Base-by-base conservation (phyloP, 2,797 vertebrate genomes). In the Chloroceryle amazona region DNA sequence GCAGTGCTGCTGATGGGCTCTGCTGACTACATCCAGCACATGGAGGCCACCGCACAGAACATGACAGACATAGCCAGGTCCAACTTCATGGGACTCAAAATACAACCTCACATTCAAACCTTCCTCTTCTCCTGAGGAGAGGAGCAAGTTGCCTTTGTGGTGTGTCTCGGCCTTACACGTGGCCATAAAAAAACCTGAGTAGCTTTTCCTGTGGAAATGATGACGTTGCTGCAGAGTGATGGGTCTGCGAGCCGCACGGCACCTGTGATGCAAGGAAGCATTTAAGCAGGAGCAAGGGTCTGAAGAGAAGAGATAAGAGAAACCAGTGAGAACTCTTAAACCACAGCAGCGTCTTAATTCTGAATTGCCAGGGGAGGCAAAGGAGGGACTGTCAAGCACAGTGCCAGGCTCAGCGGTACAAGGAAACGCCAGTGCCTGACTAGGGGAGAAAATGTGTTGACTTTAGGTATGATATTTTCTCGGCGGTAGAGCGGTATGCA, bases 41-140 rank as follows among this genome's bases (percentile, higher is more conserved):
- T 0, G 0, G 17, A 62, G 39, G 33, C 31, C 78, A 54, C n/a
- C 0, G 0, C 65, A 68, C 13, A 51, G 21, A 52, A n/a, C 0
- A 1, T 7, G 41, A 68, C 0, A 0, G 49, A 65, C 10, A 9
- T 22, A 70, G 55, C 11, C 1, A 54, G 0, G 17, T 11, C 10
- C 22, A 22, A 29, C 22, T 61, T 60, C 44, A n/a, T 4, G 37
- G 41, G 22, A 73, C 60, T 51, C 35, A 35, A 70, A 91, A 68
- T 7, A 10, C 35, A 74, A 28, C n/a, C 39, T 65, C 42, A n/a
- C 23, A 49, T 3, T 0, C 2, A 91, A 81, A 65, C 29, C 19
- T 33, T 67, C 33, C 35, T 57, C 46, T 39, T 80, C n/a, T 42
- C 44, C 28, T 6, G 3, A 80, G 13, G 37, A 39, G 37, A 93